These are phyloP conservation scores for Drosophila paranaensis DNA, from an alignment of 2,888 invertebrate species.

Conservation along the genomic window DNA sequence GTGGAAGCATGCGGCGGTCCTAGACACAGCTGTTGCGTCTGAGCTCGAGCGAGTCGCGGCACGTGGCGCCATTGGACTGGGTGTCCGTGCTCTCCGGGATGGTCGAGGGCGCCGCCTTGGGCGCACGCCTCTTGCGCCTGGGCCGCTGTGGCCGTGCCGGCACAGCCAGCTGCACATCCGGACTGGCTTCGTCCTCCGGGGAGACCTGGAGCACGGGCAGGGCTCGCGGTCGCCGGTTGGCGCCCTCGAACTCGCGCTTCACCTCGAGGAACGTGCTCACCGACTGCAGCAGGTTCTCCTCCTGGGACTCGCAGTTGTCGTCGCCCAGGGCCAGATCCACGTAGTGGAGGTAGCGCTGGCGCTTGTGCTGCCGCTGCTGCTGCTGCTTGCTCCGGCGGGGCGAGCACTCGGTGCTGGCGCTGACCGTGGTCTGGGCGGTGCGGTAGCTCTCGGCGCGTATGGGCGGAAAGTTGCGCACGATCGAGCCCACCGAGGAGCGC, in stretches of 20 bases:
- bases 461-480: slow-evolving; percentile 82
- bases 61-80: slow-evolving; percentile 27
- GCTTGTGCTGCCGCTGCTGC: slow-evolving; percentile 49
- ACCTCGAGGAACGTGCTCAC: slow-evolving; percentile 83
- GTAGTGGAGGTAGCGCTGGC: slow-evolving; percentile 79
- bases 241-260: slow-evolving; percentile 80
- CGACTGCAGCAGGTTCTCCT: slow-evolving; percentile 83
- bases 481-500: slow-evolving; percentile 82
- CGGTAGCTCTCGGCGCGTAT: slow-evolving; percentile 69
- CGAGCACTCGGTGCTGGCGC: slow-evolving; percentile 38
- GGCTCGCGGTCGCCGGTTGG: slow-evolving; percentile 39
- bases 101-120: slow-evolving; percentile 66
- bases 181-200: background rate
- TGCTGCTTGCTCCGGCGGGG: slow-evolving; percentile 42
- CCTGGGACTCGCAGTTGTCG: slow-evolving; percentile 68
- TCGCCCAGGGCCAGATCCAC: slow-evolving; percentile 82
- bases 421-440: slow-evolving; percentile 55
- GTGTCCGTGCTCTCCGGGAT: slow-evolving; percentile 71
- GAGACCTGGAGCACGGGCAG: slow-evolving; percentile 45
- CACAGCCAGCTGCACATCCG: background rate
- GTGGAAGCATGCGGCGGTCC: slow-evolving; percentile 35
- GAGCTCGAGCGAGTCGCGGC: slow-evolving; percentile 36
- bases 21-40: slow-evolving; percentile 54
- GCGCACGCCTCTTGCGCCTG: slow-evolving; percentile 60
- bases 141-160: slow-evolving; percentile 26